Evolutionary conservation across 37 sponge, comb jelly and placozoan species (phyloP), one percentile per base, ranked within the genome.

Genomic region (Halisarca cf. caerulea): DNA sequence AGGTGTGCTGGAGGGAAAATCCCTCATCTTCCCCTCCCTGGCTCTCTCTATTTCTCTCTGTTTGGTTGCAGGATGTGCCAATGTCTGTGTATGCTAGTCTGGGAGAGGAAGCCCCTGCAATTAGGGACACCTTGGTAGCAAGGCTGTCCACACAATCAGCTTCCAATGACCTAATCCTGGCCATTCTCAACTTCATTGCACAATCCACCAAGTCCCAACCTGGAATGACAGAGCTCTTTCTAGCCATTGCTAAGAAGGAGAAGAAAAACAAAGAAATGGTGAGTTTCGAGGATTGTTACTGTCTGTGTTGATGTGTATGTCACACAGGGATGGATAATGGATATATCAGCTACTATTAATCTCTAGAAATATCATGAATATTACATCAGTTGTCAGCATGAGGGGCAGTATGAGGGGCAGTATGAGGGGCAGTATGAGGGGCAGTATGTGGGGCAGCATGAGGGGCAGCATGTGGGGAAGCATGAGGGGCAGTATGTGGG

Each of bases 51-150:
- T 17, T 55, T 55, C 57, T 55, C 17, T 11, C 17, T 55, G 11
- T 17, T 55, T 55, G 57, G 11, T 55, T 55, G 9, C 68, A 90
- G 82, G 91, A 79, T 21, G 59, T 87, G 9, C 94, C 94, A 2
- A 90, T 93, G 91, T 93, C 94, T 21, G 82, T 93, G 83, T 93
- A 86, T 75, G 82, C 88, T 1, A 86, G 88, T 68, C 94, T 93
- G 34, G 94, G 94, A 5, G 35, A 77, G 32, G 88, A 87, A 8
- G 91, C 88, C 43, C 51, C 70, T 43, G 44, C 88, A 41, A 77
- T 87, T 27, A 84, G 94, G 53, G 94, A 93, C 78, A 75, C 79
- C 7, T 86, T 80, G 28, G 81, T 90, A 20, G 53, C 69, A 20
- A 69, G 94, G 30, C 86, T 93, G 24, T 66, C 71, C 30, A 79